Percentiles rank a stretch among this genome's conserved stretches.
These are phyloP conservation scores for Euwallacea fornicatus DNA, from an alignment of 1,140 invertebrate genomes.

Conservation along the genomic window DNA sequence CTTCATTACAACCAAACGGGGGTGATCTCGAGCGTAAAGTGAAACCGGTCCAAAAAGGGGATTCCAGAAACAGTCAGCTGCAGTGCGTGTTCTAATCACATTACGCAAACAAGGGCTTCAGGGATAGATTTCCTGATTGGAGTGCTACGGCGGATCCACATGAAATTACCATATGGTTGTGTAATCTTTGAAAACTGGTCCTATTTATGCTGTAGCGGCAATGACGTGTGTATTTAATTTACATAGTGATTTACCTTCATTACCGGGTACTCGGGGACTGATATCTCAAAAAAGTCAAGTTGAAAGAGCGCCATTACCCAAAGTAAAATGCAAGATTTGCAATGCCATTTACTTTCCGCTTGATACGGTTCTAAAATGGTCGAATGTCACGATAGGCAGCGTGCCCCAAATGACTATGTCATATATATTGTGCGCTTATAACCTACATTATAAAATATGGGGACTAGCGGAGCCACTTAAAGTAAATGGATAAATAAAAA, in stretches of 20 bases:
- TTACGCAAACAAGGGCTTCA: constrained; percentile 13
- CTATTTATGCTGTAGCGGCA: neutral
- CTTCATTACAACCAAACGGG: constrained; percentile 3
- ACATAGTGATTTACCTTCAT: constrained; percentile 2
- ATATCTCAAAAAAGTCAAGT: constrained; percentile 8
- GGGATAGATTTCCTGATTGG: constrained; percentile 9
- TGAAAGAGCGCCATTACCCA: constrained; percentile 16
- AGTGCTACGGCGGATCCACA: neutral
- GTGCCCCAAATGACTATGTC: constrained; percentile 33
- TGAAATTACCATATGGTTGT: too few species aligned
- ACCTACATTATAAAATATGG: constrained; percentile 34
- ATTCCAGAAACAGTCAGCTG: constrained; percentile 16
- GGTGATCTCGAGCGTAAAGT: constrained; percentile 8
- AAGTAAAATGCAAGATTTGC: constrained; percentile 34
- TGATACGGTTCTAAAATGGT: constrained; percentile 32
- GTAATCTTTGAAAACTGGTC: too few species aligned
- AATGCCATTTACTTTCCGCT: constrained; percentile 31
- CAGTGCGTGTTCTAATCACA: constrained; percentile 21
- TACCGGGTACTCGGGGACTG: neutral
- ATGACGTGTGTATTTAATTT: neutral
- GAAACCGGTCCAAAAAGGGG: constrained; percentile 12
- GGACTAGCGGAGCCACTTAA: constrained; percentile 31
- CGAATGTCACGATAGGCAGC: constrained; percentile 34
- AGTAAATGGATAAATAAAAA: constrained; percentile 36
- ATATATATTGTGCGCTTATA: constrained; percentile 34